phyloP scores from a whole-genome alignment of 2,888 invertebrate genomes.

The Drosophila heteroneura region DNA sequence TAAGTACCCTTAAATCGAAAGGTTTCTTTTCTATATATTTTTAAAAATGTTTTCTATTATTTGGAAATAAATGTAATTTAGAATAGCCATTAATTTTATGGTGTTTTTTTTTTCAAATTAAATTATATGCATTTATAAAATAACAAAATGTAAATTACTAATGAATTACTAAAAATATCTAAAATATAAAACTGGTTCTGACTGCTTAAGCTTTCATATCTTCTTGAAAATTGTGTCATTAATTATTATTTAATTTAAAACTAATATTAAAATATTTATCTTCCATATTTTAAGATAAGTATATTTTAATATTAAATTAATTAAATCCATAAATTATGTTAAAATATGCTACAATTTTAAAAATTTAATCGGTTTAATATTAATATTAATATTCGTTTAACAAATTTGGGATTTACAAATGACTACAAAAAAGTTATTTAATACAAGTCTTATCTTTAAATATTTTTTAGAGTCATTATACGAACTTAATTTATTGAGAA shows the following conservation, averaged over 20 bases:
- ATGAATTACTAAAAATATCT: background rate
- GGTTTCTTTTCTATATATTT: background rate
- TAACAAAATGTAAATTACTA: fast-evolving
- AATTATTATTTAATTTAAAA: background rate
- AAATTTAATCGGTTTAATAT: background rate
- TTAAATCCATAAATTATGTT: background rate
- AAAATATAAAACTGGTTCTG: background rate
- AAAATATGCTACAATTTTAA: background rate
- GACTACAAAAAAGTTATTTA: background rate
- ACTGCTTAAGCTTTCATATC: background rate
- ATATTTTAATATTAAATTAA: background rate
- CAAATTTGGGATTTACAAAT: background rate
- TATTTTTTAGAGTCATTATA: background rate
- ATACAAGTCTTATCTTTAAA: background rate
- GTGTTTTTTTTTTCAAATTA: background rate
- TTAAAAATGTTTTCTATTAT: background rate
- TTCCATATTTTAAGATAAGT: background rate
- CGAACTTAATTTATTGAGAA: background rate
- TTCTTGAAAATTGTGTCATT: background rate
- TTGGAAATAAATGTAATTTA: background rate
- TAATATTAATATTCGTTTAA: background rate
- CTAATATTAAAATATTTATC: background rate
- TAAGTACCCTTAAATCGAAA: background rate
- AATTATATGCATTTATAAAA: background rate
- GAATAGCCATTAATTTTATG: too few relatives aligned